Percentiles rank a stretch among this genome's conserved stretches.
These are phyloP conservation scores for Agrotis puta DNA, from an alignment of 2,888 invertebrate species.

Conservation along the genomic window DNA sequence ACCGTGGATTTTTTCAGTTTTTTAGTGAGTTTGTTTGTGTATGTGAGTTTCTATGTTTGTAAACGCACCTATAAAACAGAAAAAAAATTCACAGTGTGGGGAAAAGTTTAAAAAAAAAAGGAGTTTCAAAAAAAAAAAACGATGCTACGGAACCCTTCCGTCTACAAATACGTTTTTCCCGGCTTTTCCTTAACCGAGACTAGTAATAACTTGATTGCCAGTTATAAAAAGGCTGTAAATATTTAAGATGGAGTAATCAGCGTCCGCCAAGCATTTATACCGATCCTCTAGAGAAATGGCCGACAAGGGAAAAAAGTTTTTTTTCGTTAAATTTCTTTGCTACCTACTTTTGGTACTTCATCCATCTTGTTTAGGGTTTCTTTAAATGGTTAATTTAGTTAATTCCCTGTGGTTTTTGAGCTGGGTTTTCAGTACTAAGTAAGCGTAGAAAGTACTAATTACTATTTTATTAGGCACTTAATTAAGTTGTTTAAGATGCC, in stretches of 20 bases:
- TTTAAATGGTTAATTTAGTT: slow-evolving; percentile 24
- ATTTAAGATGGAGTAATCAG: slow-evolving; percentile 46
- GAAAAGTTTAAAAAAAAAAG: no score
- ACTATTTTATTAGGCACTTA: background rate
- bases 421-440: background rate
- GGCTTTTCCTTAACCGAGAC: background rate
- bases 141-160: background rate
- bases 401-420: background rate
- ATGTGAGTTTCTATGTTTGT: no score
- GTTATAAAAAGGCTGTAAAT: slow-evolving; percentile 44
- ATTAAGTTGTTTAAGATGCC: background rate
- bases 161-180: background rate
- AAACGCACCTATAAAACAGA: no score
- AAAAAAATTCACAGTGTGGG: no score
- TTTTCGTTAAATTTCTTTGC: background rate
- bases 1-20: no score
- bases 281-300: slow-evolving; percentile 19
- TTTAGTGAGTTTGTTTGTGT: no score
- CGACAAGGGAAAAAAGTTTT: slow-evolving; percentile 47
- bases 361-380: slow-evolving; percentile 34
- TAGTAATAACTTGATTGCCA: slow-evolving; percentile 39
- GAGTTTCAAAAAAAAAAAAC: no score
- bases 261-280: slow-evolving; percentile 13
- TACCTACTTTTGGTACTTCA: slow-evolving; percentile 4
- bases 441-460: slow-evolving; percentile 9